phyloP scores from a whole-genome alignment of 2,797 vertebrate species.

The Pyrocephalus nanus region DNA sequence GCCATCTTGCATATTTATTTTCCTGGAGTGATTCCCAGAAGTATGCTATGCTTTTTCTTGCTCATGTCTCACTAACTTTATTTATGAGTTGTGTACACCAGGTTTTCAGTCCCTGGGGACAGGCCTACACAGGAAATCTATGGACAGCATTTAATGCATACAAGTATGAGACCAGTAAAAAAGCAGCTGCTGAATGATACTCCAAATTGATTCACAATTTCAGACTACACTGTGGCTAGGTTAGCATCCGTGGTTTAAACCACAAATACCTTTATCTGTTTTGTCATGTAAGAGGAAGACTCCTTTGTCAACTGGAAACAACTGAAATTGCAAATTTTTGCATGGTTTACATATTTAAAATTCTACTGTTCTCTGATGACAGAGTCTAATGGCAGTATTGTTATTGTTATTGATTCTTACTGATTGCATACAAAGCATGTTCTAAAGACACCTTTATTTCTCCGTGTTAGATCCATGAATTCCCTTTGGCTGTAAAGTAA shows the following conservation, averaged over 20 bases:
- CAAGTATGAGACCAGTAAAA: conserved; percentile 1
- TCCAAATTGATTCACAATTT: neutral
- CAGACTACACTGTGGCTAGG: neutral
- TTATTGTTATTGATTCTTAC: neutral
- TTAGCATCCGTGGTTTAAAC: neutral
- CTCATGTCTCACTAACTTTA: conserved; percentile 40
- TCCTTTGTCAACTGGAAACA: neutral
- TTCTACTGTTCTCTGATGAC: neutral
- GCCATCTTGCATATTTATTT: conserved; percentile 69
- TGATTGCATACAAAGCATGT: neutral
- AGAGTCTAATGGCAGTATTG: neutral
- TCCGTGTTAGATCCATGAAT: neutral
- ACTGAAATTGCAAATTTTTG: neutral
- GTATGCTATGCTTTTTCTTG: conserved; percentile 50
- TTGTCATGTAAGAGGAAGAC: neutral
- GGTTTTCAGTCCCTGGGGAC: conserved; percentile 31
- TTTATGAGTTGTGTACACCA: conserved; percentile 44
- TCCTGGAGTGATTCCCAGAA: conserved; percentile 59
- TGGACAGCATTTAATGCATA: neutral
- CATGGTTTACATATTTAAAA: neutral
- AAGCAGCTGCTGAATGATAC: neutral
- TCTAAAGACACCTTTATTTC: neutral
- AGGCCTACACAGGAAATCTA: conserved; percentile 1
- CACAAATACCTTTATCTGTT: neutral
- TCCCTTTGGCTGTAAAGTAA: neutral